Conservation (phyloP, 2,113 vertebrate genomes). For the Cynopterus brachyotis region DNA sequence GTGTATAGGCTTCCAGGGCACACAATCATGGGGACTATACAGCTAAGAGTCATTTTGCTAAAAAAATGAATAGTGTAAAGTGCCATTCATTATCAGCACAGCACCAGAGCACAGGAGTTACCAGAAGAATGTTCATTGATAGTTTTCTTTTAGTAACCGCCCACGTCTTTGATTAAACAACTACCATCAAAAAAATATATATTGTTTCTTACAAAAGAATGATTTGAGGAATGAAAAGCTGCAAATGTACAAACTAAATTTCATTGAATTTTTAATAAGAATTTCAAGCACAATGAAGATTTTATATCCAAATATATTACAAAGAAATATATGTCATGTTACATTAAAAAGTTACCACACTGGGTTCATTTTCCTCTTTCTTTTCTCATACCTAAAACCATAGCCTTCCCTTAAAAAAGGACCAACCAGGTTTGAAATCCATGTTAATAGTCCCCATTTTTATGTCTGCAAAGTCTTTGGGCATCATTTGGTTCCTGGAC, state of each 20-base stretch:
- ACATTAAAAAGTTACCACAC: constrained; percentile 27
- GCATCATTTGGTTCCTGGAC: neutral
- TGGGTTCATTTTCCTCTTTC: constrained; percentile 18
- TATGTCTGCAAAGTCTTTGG: neutral
- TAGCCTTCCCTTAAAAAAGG: neutral
- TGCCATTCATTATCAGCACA: neutral
- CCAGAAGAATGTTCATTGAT: neutral
- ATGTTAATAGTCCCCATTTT: neutral
- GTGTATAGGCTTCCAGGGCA: neutral
- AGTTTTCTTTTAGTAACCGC: constrained; percentile 18
- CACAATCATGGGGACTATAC: neutral
- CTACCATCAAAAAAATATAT: constrained; percentile 47
- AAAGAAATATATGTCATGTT: constrained; percentile 30
- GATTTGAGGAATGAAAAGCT: constrained; percentile 34
- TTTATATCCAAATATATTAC: constrained; percentile 64
- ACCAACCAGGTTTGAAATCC: neutral
- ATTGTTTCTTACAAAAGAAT: constrained; percentile 51
- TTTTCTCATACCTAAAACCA: neutral
- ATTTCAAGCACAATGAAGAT: constrained; percentile 66
- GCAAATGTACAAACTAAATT: constrained; percentile 58
- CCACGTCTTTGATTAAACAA: constrained; percentile 51
- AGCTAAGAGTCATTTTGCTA: constrained; percentile 11
- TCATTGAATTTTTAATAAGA: constrained; percentile 64
- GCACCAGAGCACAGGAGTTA: neutral
- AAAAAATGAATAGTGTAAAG: neutral